Evolutionary conservation across 2,888 invertebrate species (phyloP), one percentile per base, ranked within the genome.

Genomic region (Xestia c-nigrum): DNA sequence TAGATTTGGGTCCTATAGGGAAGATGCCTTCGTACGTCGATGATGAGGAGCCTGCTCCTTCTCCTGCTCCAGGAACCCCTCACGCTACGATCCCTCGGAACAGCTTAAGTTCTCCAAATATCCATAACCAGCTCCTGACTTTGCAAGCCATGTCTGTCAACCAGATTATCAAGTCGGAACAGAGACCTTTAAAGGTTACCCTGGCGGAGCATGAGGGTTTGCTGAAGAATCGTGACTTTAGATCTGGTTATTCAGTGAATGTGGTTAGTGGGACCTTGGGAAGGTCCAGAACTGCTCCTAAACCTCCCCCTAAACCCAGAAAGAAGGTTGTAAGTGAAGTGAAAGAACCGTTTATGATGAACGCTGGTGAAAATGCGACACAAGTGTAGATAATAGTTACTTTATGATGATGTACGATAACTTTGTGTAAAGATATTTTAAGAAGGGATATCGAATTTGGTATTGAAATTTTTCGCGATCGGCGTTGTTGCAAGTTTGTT

Each of bases 291-390:
- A 97, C 98, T 84, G 98, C 98, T 61, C 98, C 98, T 0, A 97
- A 98, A 90, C 98, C 98, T 55, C 98, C 98, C n/a, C 98, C 98
- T 24, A 98, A 98, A 88, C 98, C 98, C 16, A 98, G 98, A 92
- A 98, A 98, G 95, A 97, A 98, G 81, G 97, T 97, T 76, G 97
- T 97, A 40, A 97, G 97, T 78, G 97, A 96, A 85, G 91, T 96
- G 88, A 97, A 97, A 90, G 98, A 98, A 89, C 98, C 98, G 76
- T 97, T 98, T 89, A 98, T 98, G 91, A 98, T 98, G 92, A 98
- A 98, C 93, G 98, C 98, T 91, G 97, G 98, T 80, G 98, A 98
- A 90, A 98, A 98, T 88, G 98, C 98, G 72, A 98, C 98, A 84
- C 98, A 98, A 97, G 98, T 98, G 95, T 98, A 97, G 97, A 82